A percentile compares a stretch with the other conserved stretches of the same genome.
These are phyloP conservation scores for Cyclopterus lumpus DNA, from an alignment of 2,797 vertebrate genomes.

Conservation along the genomic window DNA sequence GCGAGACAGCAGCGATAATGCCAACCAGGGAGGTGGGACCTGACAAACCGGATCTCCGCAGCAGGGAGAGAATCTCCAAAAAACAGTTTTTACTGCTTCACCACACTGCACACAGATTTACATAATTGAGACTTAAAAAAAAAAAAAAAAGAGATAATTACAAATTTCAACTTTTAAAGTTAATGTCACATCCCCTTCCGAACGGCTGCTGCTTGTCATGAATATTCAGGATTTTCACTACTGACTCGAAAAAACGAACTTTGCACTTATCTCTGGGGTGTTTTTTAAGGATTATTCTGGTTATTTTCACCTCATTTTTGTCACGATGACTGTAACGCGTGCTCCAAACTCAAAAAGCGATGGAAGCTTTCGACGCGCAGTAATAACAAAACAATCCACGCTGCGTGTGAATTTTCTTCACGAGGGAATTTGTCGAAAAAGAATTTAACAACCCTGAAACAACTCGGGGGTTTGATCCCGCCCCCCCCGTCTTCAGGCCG, in stretches of 20 bases:
- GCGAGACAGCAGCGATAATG: slow-evolving; percentile 15
- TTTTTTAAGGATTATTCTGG: slow-evolving; percentile 25
- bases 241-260: slow-evolving; percentile 12
- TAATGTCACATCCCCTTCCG: slow-evolving; percentile 25
- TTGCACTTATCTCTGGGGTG: slow-evolving; percentile 6
- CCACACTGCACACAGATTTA: not conserved
- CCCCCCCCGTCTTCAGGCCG: not conserved
- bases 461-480: not conserved
- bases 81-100: slow-evolving; percentile 1
- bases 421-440: slow-evolving; percentile 26
- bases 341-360: slow-evolving; percentile 12
- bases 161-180: slow-evolving; percentile 26
- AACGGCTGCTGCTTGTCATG: slow-evolving; percentile 6
- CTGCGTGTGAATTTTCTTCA: slow-evolving; percentile 35
- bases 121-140: not conserved
- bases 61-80: not conserved
- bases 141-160: not conserved
- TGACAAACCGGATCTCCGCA: slow-evolving; percentile 6
- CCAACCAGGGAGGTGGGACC: slow-evolving; percentile 6
- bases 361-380: slow-evolving; percentile 39
- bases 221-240: slow-evolving; percentile 27
- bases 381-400: slow-evolving; percentile 35
- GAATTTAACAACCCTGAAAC: slow-evolving; percentile 22
- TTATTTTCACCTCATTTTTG: slow-evolving; percentile 13
- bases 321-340: not conserved